Base-by-base conservation (phyloP, 64 coral and sea anemone genomes). In the Montipora efflorescens region DNA sequence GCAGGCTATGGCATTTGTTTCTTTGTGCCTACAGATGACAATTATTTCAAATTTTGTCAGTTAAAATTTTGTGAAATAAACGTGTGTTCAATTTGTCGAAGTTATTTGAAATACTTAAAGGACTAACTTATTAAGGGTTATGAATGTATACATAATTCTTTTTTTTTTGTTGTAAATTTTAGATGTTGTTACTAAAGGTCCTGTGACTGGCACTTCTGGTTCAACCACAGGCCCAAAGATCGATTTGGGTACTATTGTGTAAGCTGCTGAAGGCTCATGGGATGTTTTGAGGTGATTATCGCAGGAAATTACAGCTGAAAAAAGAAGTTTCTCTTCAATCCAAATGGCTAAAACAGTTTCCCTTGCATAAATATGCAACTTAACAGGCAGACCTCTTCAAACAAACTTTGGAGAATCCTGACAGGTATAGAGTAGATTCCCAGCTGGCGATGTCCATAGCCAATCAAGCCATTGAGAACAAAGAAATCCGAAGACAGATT, bases 371-470 rank as follows among this genome's bases (percentile, higher is more conserved):
- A 79, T 90, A 90, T 55, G 88, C 88, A 90, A 90, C 88, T 90
- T 22, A 79, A 79, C 88, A 90, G 88, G 88, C 88, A 64, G 75
- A 79, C 88, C 88, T 90, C 88, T 90, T 90, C 74, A 90, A 90
- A 90, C 88, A 90, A 90, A 90, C 88, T 79, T 79, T 90, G 79
- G 10, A 90, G 75, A 90, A 90, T 90, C 88, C 88, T 90, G 75
- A 90, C 88, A 90, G 88, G 88, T 90, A 79, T 90, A 90, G 88
- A 90, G 88, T 90, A 90, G 75, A 79, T 90, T 90, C 88, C 88
- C 88, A 90, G 88, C 88, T 90, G 21, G 88, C 88, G 74, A 90
- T 75, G 75, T 15, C 75, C 75, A 51, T 19, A 90, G 88, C 88
- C 88, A 90, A 90, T 90, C 73, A 90, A 90, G 88, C 88, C 21